Evolutionary conservation across 2,113 vertebrate species (phyloP), one percentile per base, ranked within the genome.

Genomic region (Percopsis transmontana): DNA sequence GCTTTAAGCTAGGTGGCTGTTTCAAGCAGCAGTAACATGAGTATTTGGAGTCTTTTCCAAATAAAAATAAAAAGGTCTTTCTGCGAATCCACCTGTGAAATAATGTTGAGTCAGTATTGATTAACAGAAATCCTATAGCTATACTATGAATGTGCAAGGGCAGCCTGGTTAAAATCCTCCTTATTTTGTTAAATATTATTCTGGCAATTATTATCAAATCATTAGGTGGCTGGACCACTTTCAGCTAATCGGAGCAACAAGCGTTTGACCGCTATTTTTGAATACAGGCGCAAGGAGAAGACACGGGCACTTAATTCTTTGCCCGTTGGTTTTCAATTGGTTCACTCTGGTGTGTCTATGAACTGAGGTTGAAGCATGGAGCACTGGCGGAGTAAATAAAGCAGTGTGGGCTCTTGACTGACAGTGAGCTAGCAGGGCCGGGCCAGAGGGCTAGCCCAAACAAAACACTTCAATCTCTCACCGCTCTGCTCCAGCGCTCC

Each of bases 391-490:
- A 79, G 78, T 83, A 77, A 88, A 87, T 85, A 83, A 83, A 87
- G 60, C 39, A 18, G 4, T 10, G 24, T 21, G 48, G 58, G 14
- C 20, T 9, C 39, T 38, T 86, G 80, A 84, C 72, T 81, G 78
- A 84, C 85, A 81, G 55, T 75, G 76, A 84, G 78, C 73, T 70
- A 72, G 60, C 51, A 59, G 62, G 67, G 67, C 58, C 65, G 58
- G 81, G 81, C 84, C 78, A 81, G 1, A 53, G 76, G 78, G 66
- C 81, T 65, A 66, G 70, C 81, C 77, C 75, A 85, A 90, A 86
- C 87, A 87, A 91, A 91, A 87, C 84, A 90, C 84, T 89, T 86
- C 87, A 89, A 83, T 90, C 84, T 87, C 79, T 82, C 42, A 54
- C 51, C 0, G 44, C 45, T 77, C 70, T 74, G 79, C 77, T 83